phyloP scores from a whole-genome alignment of 1,140 invertebrate species.

The Prorops nasuta region DNA sequence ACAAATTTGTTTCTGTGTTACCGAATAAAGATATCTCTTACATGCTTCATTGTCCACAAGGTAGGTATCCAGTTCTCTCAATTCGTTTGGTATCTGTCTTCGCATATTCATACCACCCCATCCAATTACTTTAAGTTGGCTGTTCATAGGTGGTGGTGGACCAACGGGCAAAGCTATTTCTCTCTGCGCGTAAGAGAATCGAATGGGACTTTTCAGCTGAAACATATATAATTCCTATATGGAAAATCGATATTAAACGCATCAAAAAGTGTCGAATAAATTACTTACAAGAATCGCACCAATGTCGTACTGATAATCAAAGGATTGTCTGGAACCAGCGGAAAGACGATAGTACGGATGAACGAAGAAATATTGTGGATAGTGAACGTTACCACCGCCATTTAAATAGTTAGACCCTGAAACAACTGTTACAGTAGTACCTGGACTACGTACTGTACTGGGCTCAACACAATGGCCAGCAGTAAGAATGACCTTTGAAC shows the following conservation, averaged over 20 bases:
- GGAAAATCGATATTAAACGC: no score
- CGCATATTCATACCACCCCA: constrained; percentile 7
- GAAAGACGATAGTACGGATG: no score
- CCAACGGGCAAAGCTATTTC: constrained; percentile 1
- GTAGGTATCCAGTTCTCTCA: background rate
- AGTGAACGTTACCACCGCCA: constrained; percentile 1
- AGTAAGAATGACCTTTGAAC: constrained; percentile 48
- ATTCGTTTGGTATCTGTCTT: background rate
- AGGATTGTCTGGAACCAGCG: background rate
- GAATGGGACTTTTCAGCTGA: constrained; percentile 7
- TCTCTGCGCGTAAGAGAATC: background rate
- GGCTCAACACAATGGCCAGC: constrained; percentile 53
- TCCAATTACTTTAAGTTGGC: constrained; percentile 1
- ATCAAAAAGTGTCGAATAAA: no score
- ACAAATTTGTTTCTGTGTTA: no score
- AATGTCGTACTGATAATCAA: constrained; percentile 8
- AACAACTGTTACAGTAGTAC: background rate
- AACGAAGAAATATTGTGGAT: background rate
- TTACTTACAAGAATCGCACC: constrained; percentile 13
- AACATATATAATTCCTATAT: no score
- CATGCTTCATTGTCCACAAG: background rate
- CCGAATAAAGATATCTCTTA: no score
- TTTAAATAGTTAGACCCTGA: constrained; percentile 4
- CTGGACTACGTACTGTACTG: background rate
- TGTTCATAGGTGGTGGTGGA: background rate